phyloP scores from a whole-genome alignment of 2,113 vertebrate species.

The Erythrocercus mccallii region DNA sequence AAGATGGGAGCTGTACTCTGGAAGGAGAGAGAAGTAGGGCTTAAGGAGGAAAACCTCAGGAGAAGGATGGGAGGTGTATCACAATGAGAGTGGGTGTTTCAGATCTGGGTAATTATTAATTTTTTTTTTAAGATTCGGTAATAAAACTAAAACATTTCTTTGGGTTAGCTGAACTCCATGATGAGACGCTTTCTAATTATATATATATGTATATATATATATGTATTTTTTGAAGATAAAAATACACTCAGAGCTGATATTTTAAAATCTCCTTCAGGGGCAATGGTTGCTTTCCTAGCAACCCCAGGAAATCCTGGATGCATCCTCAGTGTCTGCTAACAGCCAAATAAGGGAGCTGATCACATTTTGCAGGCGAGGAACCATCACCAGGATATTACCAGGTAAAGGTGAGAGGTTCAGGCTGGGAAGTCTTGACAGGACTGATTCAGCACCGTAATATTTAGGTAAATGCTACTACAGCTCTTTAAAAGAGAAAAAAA shows the following conservation, averaged over 20 bases:
- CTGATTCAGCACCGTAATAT: constrained; percentile 43
- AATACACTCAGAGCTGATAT: background rate
- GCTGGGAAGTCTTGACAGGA: background rate
- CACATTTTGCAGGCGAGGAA: background rate
- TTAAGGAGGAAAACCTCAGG: background rate
- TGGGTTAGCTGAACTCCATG: background rate
- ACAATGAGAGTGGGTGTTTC: background rate
- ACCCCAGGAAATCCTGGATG: background rate
- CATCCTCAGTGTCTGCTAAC: background rate
- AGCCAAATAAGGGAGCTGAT: background rate
- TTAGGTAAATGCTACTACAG: constrained; percentile 57
- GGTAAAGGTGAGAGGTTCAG: constrained; percentile 37
- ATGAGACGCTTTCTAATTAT: background rate
- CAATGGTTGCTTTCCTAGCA: background rate
- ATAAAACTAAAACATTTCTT: background rate
- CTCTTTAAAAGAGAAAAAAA: constrained; percentile 51
- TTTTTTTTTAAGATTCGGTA: background rate
- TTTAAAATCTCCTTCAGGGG: background rate
- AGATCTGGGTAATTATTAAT: background rate
- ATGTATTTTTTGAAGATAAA: background rate
- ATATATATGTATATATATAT: no score
- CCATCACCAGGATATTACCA: background rate
- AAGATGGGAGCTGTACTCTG: background rate
- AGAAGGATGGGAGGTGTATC: background rate
- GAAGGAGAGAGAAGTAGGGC: background rate